Evolutionary conservation across 2,888 invertebrate species (phyloP).

Genomic region (Melinopterus prodromus): DNA sequence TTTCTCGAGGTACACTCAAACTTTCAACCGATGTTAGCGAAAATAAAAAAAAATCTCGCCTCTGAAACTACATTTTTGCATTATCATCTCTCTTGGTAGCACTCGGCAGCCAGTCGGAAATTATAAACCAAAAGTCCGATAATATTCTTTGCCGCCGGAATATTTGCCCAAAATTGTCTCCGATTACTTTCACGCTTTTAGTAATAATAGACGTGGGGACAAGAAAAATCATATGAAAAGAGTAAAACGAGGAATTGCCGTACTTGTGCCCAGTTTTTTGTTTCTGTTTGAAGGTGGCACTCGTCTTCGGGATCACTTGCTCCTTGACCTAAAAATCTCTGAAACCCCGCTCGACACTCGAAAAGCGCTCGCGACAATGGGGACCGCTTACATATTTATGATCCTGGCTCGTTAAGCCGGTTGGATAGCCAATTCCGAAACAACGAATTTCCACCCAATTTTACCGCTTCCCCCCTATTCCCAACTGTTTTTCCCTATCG

Average conservation of each 20-base stretch:
- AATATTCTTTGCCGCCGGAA: too few relatives aligned
- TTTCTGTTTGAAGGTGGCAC: neutral
- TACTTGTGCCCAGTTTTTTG: neutral
- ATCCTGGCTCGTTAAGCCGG: neutral
- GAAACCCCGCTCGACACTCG: neutral
- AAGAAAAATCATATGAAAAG: neutral
- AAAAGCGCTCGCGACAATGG: slow-evolving; percentile 4
- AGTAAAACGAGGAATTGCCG: neutral
- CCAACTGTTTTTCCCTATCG: neutral
- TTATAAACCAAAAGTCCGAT: too few relatives aligned
- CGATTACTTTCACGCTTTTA: too few relatives aligned
- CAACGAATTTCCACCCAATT: neutral
- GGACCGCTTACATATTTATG: neutral
- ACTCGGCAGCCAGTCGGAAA: too few relatives aligned
- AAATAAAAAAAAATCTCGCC: too few relatives aligned
- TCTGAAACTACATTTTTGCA: too few relatives aligned
- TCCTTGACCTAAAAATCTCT: neutral
- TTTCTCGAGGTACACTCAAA: too few relatives aligned
- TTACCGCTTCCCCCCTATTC: neutral
- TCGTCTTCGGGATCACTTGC: neutral
- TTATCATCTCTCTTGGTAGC: too few relatives aligned
- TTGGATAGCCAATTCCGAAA: neutral
- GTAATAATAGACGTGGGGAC: too few relatives aligned
- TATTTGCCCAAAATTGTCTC: too few relatives aligned
- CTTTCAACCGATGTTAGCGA: too few relatives aligned